Conservation (phyloP, 2,113 vertebrate genomes). For the Heloderma charlesbogerti region DNA sequence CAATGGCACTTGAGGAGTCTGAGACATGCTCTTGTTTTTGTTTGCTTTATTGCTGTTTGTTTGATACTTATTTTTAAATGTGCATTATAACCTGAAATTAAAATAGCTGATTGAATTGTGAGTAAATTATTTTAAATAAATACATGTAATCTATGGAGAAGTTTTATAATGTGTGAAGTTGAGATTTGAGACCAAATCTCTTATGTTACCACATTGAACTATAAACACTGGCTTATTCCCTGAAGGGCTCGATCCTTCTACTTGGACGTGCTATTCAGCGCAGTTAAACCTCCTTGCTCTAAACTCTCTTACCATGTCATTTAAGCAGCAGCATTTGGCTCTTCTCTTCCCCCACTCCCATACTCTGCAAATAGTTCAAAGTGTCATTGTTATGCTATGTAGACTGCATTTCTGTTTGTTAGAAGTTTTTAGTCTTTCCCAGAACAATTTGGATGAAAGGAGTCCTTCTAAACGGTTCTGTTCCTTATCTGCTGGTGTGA, state of each 20-base stretch:
- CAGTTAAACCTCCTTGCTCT: not conserved
- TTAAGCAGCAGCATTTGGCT: not conserved
- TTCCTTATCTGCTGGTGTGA: constrained; percentile 3
- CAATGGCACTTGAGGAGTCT: not conserved
- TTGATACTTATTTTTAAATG: not conserved
- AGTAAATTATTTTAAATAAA: not conserved
- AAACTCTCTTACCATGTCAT: not conserved
- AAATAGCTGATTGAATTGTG: not conserved
- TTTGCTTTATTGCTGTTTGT: not conserved
- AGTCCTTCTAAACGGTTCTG: not conserved
- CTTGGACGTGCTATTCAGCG: not conserved
- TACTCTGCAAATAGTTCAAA: not conserved
- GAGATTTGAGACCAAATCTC: not conserved
- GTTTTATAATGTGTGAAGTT: not conserved
- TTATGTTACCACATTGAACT: not conserved
- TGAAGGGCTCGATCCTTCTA: not conserved
- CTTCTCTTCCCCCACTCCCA: not conserved
- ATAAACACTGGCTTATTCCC: not conserved
- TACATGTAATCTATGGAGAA: not conserved
- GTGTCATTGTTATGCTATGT: not conserved
- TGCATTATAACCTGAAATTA: not conserved
- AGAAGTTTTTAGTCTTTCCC: constrained; percentile 15
- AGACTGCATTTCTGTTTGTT: constrained; percentile 3
- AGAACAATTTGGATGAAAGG: constrained; percentile 1
- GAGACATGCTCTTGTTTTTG: not conserved